Evolutionary conservation across 2,797 vertebrate species (phyloP), one percentile per base, ranked within the genome.

Genomic region (Danio choprae): DNA sequence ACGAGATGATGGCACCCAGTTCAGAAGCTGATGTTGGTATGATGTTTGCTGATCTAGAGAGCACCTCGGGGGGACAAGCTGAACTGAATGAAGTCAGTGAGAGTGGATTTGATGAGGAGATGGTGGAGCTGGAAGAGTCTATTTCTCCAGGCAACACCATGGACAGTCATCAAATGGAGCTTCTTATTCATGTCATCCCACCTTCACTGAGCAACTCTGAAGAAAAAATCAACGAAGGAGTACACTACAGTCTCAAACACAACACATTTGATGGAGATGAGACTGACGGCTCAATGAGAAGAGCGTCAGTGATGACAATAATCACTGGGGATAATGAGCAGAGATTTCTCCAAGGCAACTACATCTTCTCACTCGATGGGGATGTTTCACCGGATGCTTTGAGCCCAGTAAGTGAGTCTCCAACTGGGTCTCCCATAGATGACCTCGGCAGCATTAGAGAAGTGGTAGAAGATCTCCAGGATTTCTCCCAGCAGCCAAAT

Each of bases 71-170:
- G 11, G 84, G 82, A 46, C 79, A 76, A 59, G 38, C 87, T 20
- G 85, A 93, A 62, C 84, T 88, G 1, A 86, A 58, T 71, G 89
- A 93, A 70, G 76, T 87, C 44, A 83, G 76, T n/a, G 90, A 93
- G 84, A 89, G 89, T 84, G 87, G 87, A 38, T 89, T 92, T 80
- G 91, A 91, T 51, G 90, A 93, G 85, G 89, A 91, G 12, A 74
- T 87, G 71, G 56, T 85, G 41, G 89, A 90, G 1, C 70, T 83
- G 2, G 88, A 90, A 51, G 75, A 63, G 64, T 74, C 29, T 15
- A 85, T 72, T 60, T 74, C 68, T 36, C 84, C 83, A 44, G 16
- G 40, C 5, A 18, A 65, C 4, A 68, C 11, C 15, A 85, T 83
- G n/a, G 69, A 86, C 63, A 36, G 70, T 2, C 44, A 2, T 63